phyloP scores from a whole-genome alignment of 2,888 invertebrate species.

The Diarsia brunnea region DNA sequence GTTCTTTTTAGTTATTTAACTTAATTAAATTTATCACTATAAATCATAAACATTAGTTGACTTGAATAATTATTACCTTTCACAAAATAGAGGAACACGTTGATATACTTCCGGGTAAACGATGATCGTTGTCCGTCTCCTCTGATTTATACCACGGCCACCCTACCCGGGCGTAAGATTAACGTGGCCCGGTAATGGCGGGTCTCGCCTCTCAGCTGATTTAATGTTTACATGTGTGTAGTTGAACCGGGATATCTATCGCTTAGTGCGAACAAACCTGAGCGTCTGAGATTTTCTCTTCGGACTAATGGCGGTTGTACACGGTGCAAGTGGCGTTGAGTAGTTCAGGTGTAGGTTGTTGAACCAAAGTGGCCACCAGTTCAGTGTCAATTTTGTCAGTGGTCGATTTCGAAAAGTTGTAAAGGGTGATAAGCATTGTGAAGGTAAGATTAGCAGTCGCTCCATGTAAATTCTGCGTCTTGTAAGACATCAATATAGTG shows the following conservation, averaged over 20 bases:
- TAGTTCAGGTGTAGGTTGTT: too few relatives aligned
- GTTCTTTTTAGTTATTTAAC: too few relatives aligned
- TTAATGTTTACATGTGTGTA: constrained; percentile 61
- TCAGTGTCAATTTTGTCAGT: neutral
- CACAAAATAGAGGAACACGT: neutral
- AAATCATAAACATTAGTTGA: neutral
- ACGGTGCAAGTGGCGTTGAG: neutral
- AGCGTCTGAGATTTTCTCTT: constrained; percentile 36
- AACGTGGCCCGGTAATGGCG: constrained; percentile 65
- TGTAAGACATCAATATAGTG: neutral
- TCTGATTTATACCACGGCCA: neutral
- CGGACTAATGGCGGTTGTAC: constrained; percentile 21
- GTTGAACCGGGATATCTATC: constrained; percentile 40
- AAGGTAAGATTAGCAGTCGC: neutral
- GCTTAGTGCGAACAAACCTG: constrained; percentile 50
- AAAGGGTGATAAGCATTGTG: neutral
- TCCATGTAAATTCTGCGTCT: neutral
- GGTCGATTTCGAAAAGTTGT: too few relatives aligned
- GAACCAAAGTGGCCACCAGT: neutral
- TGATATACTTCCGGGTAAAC: neutral
- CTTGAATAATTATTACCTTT: neutral
- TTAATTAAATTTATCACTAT: too few relatives aligned
- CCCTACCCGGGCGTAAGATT: constrained; percentile 56
- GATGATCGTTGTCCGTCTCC: neutral
- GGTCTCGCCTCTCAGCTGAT: constrained; percentile 60